Evolutionary conservation across 2,113 vertebrate genomes (phyloP).

Genomic region (Sebastes schlegelii): DNA sequence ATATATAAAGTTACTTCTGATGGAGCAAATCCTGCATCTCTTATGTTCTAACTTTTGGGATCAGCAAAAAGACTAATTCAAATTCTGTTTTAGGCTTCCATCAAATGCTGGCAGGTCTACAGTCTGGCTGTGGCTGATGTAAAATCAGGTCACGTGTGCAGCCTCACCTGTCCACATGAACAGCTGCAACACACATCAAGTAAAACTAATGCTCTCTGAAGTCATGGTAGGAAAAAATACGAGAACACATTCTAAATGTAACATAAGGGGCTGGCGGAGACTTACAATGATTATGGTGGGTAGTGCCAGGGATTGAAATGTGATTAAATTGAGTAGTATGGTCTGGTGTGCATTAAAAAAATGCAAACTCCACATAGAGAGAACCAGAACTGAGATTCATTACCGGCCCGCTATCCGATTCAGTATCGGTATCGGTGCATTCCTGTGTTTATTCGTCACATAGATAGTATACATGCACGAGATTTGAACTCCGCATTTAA

Average conservation of each 20-base stretch:
- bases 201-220: background rate
- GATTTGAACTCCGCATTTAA: too few relatives aligned
- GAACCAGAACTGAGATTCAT: background rate
- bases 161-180: slow-evolving; percentile 22
- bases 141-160: slow-evolving; percentile 1
- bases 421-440: too few relatives aligned
- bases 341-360: background rate
- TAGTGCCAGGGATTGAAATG: background rate
- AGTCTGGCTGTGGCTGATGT: background rate
- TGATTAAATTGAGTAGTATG: background rate
- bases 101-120: slow-evolving; percentile 33
- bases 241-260: background rate
- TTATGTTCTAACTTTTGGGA: background rate
- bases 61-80: slow-evolving; percentile 12
- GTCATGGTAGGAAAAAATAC: background rate
- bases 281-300: background rate
- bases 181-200: slow-evolving; percentile 6
- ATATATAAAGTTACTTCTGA: slow-evolving; percentile 16
- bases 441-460: too few relatives aligned
- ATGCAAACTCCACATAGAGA: background rate
- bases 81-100: slow-evolving; percentile 56
- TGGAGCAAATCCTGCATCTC: background rate
- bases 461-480: too few relatives aligned
- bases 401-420: too few relatives aligned
- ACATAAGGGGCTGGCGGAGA: background rate